These are phyloP conservation scores for Amphiprion ocellaris DNA, from an alignment of 2,113 vertebrate genomes.

Conservation along the genomic window DNA sequence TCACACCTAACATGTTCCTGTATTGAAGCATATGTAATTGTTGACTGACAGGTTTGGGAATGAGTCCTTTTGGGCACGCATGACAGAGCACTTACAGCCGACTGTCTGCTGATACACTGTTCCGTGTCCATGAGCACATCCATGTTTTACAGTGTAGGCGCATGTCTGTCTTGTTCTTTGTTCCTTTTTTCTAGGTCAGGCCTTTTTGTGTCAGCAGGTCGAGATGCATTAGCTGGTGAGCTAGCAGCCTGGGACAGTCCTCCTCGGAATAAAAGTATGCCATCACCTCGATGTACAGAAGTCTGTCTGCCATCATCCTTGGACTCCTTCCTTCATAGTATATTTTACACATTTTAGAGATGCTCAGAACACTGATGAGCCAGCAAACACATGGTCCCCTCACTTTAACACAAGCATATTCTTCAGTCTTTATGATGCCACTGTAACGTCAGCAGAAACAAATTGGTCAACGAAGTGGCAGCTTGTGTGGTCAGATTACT, in stretches of 20 bases:
- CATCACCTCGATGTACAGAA: too few relatives aligned
- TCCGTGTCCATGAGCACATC: constrained; percentile 39
- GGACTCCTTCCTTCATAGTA: too few relatives aligned
- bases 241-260: neutral
- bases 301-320: too few relatives aligned
- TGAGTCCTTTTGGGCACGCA: constrained; percentile 31
- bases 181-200: constrained; percentile 50
- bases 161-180: constrained; percentile 38
- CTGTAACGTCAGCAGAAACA: too few relatives aligned
- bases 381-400: too few relatives aligned
- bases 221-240: constrained; percentile 7
- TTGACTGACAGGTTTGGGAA: constrained; percentile 40
- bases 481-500: too few relatives aligned
- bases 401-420: too few relatives aligned
- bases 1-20: neutral
- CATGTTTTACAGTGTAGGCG: constrained; percentile 10
- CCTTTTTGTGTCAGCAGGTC: constrained; percentile 28
- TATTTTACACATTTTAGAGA: too few relatives aligned
- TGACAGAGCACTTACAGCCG: constrained; percentile 48
- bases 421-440: too few relatives aligned
- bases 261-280: too few relatives aligned
- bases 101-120: constrained; percentile 36
- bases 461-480: too few relatives aligned
- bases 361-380: too few relatives aligned
- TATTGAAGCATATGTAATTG: neutral